Conservation (phyloP, 2,797 vertebrate species). For the Chelon auratus region DNA sequence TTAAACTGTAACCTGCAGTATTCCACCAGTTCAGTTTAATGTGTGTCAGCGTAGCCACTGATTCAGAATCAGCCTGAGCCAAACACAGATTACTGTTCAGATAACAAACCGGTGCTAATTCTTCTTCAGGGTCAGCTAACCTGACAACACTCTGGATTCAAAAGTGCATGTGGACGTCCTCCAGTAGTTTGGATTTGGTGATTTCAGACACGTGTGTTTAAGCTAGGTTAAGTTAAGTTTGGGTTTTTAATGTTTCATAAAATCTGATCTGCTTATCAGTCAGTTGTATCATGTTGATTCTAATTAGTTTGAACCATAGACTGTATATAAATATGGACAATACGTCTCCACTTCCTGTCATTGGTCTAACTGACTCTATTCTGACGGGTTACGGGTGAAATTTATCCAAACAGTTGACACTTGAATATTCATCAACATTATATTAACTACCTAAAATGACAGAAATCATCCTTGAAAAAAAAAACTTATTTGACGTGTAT, state of each 20-base stretch:
- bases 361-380: too few relatives aligned
- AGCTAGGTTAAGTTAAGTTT: not conserved
- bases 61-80: constrained; percentile 61
- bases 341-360: too few relatives aligned
- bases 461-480: too few relatives aligned
- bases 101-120: constrained; percentile 66
- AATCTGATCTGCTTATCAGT: not conserved
- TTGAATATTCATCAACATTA: too few relatives aligned
- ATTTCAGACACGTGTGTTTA: not conserved
- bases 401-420: too few relatives aligned
- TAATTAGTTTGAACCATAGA: not conserved
- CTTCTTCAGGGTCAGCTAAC: constrained; percentile 44
- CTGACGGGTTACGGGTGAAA: too few relatives aligned
- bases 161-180: constrained; percentile 15
- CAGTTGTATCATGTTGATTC: not conserved
- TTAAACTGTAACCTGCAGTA: not conserved
- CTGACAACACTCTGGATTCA: constrained; percentile 36
- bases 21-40: not conserved
- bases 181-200: constrained; percentile 35
- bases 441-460: too few relatives aligned
- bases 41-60: constrained; percentile 39
- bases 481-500: too few relatives aligned
- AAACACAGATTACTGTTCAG: constrained; percentile 34
- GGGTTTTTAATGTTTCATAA: not conserved
- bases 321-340: too few relatives aligned